These are phyloP conservation scores for Chironomus striatipennis DNA, from an alignment of 1,140 invertebrate species.

Conservation along the genomic window DNA sequence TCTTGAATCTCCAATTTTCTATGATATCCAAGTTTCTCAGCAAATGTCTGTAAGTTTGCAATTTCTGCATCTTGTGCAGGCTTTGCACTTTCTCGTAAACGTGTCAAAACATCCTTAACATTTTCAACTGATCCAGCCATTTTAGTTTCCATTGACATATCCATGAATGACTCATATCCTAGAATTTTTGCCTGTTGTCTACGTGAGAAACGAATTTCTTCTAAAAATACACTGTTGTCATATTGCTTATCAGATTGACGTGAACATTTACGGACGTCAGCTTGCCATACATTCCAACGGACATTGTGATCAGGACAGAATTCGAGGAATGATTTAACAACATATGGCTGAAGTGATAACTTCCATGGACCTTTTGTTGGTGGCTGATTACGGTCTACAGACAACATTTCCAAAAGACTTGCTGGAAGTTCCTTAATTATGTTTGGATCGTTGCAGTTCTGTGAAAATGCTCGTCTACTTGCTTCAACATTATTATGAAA, in stretches of 20 bases:
- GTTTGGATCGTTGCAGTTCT: slow-evolving; percentile 54
- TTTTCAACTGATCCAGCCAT: slow-evolving; percentile 80
- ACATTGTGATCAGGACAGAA: slow-evolving; percentile 68
- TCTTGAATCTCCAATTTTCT: slow-evolving; percentile 70
- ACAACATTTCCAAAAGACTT: slow-evolving; percentile 56
- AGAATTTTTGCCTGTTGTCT: slow-evolving; percentile 62
- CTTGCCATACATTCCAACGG: slow-evolving; percentile 77
- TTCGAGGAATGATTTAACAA: slow-evolving; percentile 66
- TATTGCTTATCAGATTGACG: slow-evolving; percentile 51
- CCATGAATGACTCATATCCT: slow-evolving; percentile 68
- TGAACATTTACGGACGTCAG: slow-evolving; percentile 61
- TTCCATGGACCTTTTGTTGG: slow-evolving; percentile 64
- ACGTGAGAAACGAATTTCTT: slow-evolving; percentile 64
- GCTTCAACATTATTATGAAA: slow-evolving; percentile 55
- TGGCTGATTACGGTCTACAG: slow-evolving; percentile 49
- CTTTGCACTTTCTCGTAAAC: slow-evolving; percentile 54
- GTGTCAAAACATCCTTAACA: slow-evolving; percentile 63
- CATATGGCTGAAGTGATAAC: slow-evolving; percentile 60
- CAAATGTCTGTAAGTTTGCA: slow-evolving; percentile 62
- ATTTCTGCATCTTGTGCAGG: slow-evolving; percentile 71
- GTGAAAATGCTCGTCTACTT: slow-evolving; percentile 53
- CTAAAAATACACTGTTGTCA: slow-evolving; percentile 63
- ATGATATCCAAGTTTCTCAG: slow-evolving; percentile 60
- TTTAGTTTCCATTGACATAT: slow-evolving; percentile 90
- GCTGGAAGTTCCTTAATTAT: slow-evolving; percentile 65